phyloP scores from a whole-genome alignment of 2,888 invertebrate species.

The Rhabditophanes sp. region DNA sequence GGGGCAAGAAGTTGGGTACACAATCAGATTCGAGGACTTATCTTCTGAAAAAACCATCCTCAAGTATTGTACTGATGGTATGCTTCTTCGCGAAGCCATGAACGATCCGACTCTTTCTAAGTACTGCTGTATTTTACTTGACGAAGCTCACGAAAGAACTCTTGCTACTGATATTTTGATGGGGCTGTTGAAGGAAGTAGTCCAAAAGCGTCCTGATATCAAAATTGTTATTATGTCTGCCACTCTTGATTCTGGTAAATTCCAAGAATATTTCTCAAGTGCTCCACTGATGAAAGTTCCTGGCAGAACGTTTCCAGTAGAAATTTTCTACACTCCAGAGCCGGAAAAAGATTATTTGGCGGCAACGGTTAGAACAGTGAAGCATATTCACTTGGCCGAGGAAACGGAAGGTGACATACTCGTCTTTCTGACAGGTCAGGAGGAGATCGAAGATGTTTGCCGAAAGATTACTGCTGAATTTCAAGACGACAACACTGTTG shows the following conservation, averaged over 20 bases:
- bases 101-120: slow-evolving; percentile 90
- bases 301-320: slow-evolving; percentile 81
- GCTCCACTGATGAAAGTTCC: slow-evolving; percentile 97
- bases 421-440: slow-evolving; percentile 67
- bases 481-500: slow-evolving; percentile 75
- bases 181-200: slow-evolving; percentile 79
- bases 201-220: slow-evolving; percentile 72
- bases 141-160: slow-evolving; percentile 97
- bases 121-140: slow-evolving; percentile 83
- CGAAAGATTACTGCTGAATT: slow-evolving; percentile 87
- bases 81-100: slow-evolving; percentile 96
- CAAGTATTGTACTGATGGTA: slow-evolving; percentile 99
- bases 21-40: slow-evolving; percentile 97
- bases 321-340: slow-evolving; percentile 96
- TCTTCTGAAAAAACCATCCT: slow-evolving; percentile 79
- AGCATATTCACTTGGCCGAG: slow-evolving; percentile 76
- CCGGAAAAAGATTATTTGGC: slow-evolving; percentile 93
- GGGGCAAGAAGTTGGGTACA: slow-evolving; percentile 77
- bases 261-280: slow-evolving; percentile 90
- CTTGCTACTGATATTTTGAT: slow-evolving; percentile 94
- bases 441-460: slow-evolving; percentile 96
- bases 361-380: slow-evolving; percentile 90
- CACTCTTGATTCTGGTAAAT: slow-evolving; percentile 94
- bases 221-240: slow-evolving; percentile 98
- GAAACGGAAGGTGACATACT: slow-evolving; percentile 64